These are phyloP conservation scores for Orthonyx spaldingii DNA, from an alignment of 2,113 vertebrate genomes.

Conservation along the genomic window DNA sequence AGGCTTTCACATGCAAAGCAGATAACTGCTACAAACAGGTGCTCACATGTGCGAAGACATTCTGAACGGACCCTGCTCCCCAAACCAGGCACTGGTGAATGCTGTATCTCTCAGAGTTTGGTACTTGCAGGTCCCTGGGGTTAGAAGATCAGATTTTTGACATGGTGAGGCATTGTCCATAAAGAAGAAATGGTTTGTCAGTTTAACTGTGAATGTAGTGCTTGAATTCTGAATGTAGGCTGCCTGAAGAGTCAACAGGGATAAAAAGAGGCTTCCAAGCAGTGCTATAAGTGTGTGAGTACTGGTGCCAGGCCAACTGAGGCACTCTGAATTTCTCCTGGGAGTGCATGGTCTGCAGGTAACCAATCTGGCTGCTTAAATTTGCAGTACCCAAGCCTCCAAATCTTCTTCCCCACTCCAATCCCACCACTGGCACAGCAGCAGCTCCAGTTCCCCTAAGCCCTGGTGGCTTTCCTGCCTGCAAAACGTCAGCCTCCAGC, in stretches of 20 bases:
- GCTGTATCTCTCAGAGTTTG: background rate
- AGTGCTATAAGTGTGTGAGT: accelerated
- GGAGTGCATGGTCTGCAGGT: background rate
- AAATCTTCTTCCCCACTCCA: background rate
- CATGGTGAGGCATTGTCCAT: background rate
- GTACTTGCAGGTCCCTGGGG: background rate
- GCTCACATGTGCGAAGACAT: accelerated
- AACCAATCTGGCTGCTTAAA: background rate
- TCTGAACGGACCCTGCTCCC: background rate
- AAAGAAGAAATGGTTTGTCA: background rate
- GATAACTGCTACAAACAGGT: background rate
- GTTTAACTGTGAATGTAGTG: background rate
- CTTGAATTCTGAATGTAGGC: background rate
- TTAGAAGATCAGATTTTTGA: background rate
- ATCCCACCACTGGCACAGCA: background rate
- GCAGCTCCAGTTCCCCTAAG: background rate
- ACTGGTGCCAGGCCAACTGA: background rate
- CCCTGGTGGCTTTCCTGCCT: background rate
- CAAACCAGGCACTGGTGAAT: background rate
- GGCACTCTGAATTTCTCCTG: background rate
- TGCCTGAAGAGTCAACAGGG: background rate
- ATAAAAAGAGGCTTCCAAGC: background rate
- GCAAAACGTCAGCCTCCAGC: background rate
- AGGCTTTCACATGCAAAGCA: background rate
- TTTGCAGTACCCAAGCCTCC: background rate